phyloP scores from a whole-genome alignment of 2,888 invertebrate genomes.

The Tetragnatha montana region DNA sequence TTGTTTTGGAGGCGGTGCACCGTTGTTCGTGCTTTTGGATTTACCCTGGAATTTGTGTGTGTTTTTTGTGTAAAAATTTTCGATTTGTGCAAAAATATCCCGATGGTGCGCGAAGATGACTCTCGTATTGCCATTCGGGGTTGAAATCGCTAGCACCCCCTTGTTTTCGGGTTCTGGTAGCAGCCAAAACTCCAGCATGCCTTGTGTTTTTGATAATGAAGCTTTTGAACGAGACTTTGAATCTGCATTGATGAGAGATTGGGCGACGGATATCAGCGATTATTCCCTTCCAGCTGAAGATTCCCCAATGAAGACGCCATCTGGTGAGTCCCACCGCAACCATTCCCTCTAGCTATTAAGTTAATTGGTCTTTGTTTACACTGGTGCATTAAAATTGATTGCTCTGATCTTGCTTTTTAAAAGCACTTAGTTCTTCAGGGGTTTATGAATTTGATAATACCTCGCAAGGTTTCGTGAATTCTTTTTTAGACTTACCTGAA shows the following conservation, averaged over 20 bases:
- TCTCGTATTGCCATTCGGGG: constrained; percentile 64
- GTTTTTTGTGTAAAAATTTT: neutral
- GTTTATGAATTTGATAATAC: too few relatives aligned
- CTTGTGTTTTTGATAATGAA: constrained; percentile 64
- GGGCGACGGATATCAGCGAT: constrained; percentile 60
- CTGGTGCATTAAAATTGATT: neutral
- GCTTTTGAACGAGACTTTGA: constrained; percentile 64
- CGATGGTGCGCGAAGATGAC: constrained; percentile 62
- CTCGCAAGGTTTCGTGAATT: neutral
- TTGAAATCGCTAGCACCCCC: constrained; percentile 51
- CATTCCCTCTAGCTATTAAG: constrained; percentile 12
- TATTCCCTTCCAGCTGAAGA: constrained; percentile 54
- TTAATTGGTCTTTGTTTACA: constrained; percentile 38
- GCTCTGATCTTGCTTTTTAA: neutral
- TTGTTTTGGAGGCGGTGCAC: constrained; percentile 17
- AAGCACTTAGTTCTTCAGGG: too few relatives aligned
- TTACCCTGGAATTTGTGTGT: constrained; percentile 5
- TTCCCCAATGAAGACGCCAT: constrained; percentile 59
- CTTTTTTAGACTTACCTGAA: neutral
- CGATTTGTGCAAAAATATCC: constrained; percentile 1
- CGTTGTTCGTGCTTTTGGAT: constrained; percentile 13
- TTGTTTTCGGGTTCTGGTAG: constrained; percentile 45
- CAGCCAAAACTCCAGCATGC: constrained; percentile 62
- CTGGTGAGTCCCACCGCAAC: constrained; percentile 58
- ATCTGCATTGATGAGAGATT: constrained; percentile 64